A percentile compares a stretch with the other conserved stretches of the same genome.
These are phyloP conservation scores for Drosophila gunungcola DNA, from an alignment of 1,140 invertebrate genomes.

Conservation along the genomic window DNA sequence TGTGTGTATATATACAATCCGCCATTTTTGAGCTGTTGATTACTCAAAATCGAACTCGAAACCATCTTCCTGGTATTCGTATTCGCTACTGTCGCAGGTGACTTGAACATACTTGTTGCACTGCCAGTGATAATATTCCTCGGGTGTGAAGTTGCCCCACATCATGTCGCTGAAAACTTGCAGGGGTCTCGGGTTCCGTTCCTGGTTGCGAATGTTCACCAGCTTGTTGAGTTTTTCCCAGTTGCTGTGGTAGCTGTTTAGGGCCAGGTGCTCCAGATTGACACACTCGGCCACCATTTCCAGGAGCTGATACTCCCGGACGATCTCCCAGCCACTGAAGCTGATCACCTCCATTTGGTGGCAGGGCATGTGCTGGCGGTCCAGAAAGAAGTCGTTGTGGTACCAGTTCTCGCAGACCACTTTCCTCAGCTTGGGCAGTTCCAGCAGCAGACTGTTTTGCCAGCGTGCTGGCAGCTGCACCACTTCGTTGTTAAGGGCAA, in stretches of 20 bases:
- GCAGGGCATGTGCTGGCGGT: conserved; percentile 61
- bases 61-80: conserved; percentile 69
- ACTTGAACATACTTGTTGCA: conserved; percentile 60
- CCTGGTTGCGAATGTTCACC: conserved; percentile 40
- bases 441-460: conserved; percentile 57
- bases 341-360: conserved; percentile 65
- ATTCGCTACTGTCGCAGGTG: conserved; percentile 61
- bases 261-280: conserved; percentile 42
- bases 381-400: conserved; percentile 70
- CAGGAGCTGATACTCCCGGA: conserved; percentile 54
- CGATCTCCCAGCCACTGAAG: conserved; percentile 68
- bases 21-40: background rate
- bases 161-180: conserved; percentile 62
- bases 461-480: conserved; percentile 61
- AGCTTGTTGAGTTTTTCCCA: conserved; percentile 58
- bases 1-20: conserved; percentile 53
- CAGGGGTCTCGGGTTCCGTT: conserved; percentile 41
- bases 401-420: conserved; percentile 70
- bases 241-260: conserved; percentile 65
- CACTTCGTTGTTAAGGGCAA: conserved; percentile 72
- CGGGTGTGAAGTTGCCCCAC: conserved; percentile 54
- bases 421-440: conserved; percentile 59
- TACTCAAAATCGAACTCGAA: conserved; percentile 68
- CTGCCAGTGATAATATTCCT: conserved; percentile 52
- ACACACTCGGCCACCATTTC: conserved; percentile 58